These are phyloP conservation scores for Saguinus midas DNA, from an alignment of 2,113 vertebrate species.

Conservation along the genomic window DNA sequence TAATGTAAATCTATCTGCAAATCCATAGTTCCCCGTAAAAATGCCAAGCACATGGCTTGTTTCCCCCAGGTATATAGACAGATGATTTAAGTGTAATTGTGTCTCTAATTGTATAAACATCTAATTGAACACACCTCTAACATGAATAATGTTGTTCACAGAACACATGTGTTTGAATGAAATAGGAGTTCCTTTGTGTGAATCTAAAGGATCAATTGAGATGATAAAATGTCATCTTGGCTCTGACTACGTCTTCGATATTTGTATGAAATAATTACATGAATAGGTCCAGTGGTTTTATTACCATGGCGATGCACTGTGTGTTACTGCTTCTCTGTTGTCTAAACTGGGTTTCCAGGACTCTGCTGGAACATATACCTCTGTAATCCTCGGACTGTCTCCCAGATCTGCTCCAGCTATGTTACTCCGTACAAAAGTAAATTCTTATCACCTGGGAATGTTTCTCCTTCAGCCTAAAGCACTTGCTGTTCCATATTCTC, in stretches of 20 bases:
- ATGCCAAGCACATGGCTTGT: not conserved
- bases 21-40: not conserved
- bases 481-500: accelerated
- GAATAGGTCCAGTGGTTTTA: slow-evolving; percentile 1
- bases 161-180: not conserved
- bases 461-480: not conserved
- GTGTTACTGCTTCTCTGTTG: not conserved
- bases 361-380: not conserved
- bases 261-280: slow-evolving; percentile 43
- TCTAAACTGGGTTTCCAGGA: not conserved
- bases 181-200: not conserved
- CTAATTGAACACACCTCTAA: not conserved
- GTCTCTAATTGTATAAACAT: not conserved
- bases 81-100: not conserved
- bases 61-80: not conserved
- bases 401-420: not conserved
- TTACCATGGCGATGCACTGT: not conserved
- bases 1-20: slow-evolving; percentile 28
- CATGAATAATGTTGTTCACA: not conserved
- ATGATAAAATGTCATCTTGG: not conserved
- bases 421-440: not conserved
- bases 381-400: accelerated
- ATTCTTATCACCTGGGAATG: not conserved
- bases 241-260: not conserved
- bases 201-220: not conserved